phyloP scores from a whole-genome alignment of 2,888 invertebrate genomes.

The Coenonympha glycerion region DNA sequence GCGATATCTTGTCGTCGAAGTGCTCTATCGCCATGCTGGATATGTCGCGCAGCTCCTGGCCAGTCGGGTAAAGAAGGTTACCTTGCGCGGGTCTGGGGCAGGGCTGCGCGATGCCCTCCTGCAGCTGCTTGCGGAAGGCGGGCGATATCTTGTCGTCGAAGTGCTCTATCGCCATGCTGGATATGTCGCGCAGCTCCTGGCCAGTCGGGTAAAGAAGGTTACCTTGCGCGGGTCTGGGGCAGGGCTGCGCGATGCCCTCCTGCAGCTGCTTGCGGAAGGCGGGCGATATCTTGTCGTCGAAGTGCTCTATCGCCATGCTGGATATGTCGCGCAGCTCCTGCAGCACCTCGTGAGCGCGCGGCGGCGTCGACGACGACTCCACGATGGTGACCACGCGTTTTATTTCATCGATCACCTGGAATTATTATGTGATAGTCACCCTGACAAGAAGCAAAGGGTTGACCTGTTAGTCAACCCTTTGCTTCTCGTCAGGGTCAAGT shows the following conservation, averaged over 20 bases:
- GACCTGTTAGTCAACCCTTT: too few species aligned
- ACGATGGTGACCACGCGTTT: slow-evolving; percentile 83
- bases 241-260: slow-evolving; percentile 40
- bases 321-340: slow-evolving; percentile 94
- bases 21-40: too few species aligned
- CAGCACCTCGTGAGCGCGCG: slow-evolving; percentile 87
- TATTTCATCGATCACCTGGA: slow-evolving; percentile 91
- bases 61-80: too few species aligned
- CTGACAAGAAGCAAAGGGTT: too few species aligned
- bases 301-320: slow-evolving; percentile 97
- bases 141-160: slow-evolving; percentile 94
- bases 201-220: too few species aligned
- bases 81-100: too few species aligned
- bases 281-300: slow-evolving; percentile 88
- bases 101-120: too few species aligned
- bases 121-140: too few species aligned
- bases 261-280: slow-evolving; percentile 54
- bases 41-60: too few species aligned
- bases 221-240: slow-evolving; percentile 42
- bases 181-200: slow-evolving; percentile 93
- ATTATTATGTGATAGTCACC: too few species aligned
- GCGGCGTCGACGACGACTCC: slow-evolving; percentile 77
- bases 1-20: too few species aligned
- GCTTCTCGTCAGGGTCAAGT: too few species aligned
- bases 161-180: slow-evolving; percentile 96